Percentiles rank a stretch among this genome's conserved stretches.
These are phyloP conservation scores for Pelecanus crispus DNA, from an alignment of 2,113 vertebrate species.

Conservation along the genomic window DNA sequence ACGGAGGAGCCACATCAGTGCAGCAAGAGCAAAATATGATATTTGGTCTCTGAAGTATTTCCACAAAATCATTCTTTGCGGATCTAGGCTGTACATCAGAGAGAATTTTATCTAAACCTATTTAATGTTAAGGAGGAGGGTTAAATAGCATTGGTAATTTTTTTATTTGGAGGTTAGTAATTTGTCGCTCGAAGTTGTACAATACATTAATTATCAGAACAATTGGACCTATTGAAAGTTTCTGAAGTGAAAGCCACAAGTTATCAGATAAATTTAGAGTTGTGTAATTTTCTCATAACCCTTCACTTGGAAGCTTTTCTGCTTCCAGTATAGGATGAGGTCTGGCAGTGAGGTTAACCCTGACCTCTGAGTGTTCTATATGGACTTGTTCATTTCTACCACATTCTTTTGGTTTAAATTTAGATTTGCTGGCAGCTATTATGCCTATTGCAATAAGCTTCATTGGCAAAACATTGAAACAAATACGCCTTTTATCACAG, in stretches of 20 bases:
- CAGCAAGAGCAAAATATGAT: background rate
- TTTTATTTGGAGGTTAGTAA: slow-evolving; percentile 4
- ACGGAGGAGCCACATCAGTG: background rate
- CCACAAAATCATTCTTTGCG: background rate
- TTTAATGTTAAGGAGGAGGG: background rate
- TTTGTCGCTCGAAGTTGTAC: background rate
- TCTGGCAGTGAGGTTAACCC: slow-evolving; percentile 46
- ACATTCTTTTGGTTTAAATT: slow-evolving; percentile 72
- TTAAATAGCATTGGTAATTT: background rate
- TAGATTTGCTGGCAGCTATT: slow-evolving; percentile 57
- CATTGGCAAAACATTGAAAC: slow-evolving; percentile 42
- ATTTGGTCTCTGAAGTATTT: background rate
- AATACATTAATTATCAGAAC: slow-evolving; percentile 7
- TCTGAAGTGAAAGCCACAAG: background rate
- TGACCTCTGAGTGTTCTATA: slow-evolving; percentile 55
- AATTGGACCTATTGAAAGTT: slow-evolving; percentile 20
- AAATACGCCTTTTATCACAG: slow-evolving; percentile 66
- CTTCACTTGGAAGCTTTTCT: slow-evolving; percentile 31
- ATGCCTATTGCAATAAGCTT: slow-evolving; percentile 41
- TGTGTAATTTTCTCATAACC: slow-evolving; percentile 63
- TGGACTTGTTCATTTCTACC: slow-evolving; percentile 46
- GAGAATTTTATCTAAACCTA: background rate
- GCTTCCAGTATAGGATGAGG: slow-evolving; percentile 36
- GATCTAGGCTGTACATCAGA: background rate
- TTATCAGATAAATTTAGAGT: slow-evolving; percentile 45